These are phyloP conservation scores for Criorhina ranunculi DNA, from an alignment of 2,888 invertebrate species.

Conservation along the genomic window DNA sequence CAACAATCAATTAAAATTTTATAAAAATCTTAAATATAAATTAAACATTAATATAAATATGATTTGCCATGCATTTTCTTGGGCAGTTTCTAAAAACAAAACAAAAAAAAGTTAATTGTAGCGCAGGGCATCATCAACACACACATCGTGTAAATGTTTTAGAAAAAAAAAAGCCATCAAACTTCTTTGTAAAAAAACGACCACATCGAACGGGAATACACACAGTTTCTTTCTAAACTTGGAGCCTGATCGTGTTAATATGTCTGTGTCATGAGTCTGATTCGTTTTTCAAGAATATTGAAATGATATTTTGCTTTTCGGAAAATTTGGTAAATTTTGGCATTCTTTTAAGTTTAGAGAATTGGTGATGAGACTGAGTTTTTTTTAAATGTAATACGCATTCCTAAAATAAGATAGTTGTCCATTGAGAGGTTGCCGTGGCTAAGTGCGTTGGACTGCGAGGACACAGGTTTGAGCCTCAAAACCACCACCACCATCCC, in stretches of 20 bases:
- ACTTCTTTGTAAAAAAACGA: not conserved
- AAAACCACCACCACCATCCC: too few relatives aligned
- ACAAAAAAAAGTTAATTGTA: not conserved
- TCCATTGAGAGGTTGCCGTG: too few relatives aligned
- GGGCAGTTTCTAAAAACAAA: not conserved
- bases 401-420: too few relatives aligned
- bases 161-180: slow-evolving; percentile 5
- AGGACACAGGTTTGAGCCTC: too few relatives aligned
- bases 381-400: not conserved
- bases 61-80: slow-evolving; percentile 30
- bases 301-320: slow-evolving; percentile 60
- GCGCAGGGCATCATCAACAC: not conserved
- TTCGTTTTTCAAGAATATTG: slow-evolving; percentile 6
- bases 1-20: slow-evolving; percentile 52
- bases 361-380: slow-evolving; percentile 23
- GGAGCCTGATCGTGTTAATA: slow-evolving; percentile 27
- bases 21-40: slow-evolving; percentile 7
- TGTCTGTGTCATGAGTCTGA: slow-evolving; percentile 29
- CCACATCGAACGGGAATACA: slow-evolving; percentile 2
- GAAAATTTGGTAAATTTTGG: slow-evolving; percentile 31
- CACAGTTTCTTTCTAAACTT: slow-evolving; percentile 6
- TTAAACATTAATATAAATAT: slow-evolving; percentile 3
- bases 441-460: too few relatives aligned
- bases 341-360: slow-evolving; percentile 1
- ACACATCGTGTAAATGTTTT: slow-evolving; percentile 9